Evolutionary conservation across 2,797 vertebrate genomes (phyloP).

Genomic region (Rhynchonycteris naso): DNA sequence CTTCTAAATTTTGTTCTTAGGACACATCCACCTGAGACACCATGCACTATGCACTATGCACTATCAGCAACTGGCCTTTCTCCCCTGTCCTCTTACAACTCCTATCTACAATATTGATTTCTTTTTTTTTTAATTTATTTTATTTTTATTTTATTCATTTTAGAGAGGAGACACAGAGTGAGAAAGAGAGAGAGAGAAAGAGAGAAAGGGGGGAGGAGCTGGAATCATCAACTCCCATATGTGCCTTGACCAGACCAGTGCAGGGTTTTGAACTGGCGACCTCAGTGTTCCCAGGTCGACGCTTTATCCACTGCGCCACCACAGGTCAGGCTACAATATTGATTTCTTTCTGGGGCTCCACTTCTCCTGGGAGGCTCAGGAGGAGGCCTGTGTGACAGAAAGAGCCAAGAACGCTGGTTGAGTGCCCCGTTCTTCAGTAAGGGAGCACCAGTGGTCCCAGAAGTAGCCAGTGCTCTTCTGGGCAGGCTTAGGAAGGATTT

Average conservation of each 20-base stretch:
- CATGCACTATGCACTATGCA: background rate
- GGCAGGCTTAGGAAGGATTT: background rate
- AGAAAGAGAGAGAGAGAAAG: too few species aligned
- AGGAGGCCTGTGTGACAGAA: background rate
- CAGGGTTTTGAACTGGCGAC: too few species aligned
- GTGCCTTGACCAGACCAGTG: too few species aligned
- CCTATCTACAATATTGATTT: background rate
- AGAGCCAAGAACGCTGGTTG: background rate
- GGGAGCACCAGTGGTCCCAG: accelerated
- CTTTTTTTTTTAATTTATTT: too few species aligned
- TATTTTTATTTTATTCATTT: too few species aligned
- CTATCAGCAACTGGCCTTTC: too few species aligned
- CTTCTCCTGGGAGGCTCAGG: too few species aligned
- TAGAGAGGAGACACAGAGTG: too few species aligned
- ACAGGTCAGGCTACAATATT: background rate
- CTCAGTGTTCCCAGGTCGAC: too few species aligned
- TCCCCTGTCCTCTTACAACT: background rate
- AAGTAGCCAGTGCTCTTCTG: accelerated
- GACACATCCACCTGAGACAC: accelerated
- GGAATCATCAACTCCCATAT: too few species aligned
- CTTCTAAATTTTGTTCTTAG: accelerated
- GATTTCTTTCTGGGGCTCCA: background rate
- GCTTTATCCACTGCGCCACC: too few species aligned
- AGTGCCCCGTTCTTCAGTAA: background rate
- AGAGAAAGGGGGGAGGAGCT: too few species aligned